Conservation (phyloP, 2,113 vertebrate species). For the Atherinomorus stipes region DNA sequence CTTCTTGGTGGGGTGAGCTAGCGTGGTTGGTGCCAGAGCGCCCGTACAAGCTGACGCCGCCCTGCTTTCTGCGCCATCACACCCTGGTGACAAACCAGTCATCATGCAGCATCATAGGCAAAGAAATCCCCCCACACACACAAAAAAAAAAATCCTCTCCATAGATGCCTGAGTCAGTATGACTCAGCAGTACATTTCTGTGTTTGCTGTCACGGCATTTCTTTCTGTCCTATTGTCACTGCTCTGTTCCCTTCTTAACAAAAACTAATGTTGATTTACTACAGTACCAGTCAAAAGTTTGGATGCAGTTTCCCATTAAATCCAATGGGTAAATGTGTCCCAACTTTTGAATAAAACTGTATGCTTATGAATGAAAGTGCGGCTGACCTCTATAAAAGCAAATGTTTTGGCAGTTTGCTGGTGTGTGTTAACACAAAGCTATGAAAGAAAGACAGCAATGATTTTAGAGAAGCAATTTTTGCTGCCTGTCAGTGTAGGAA, state of each 20-base stretch:
- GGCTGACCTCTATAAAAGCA: too few relatives aligned
- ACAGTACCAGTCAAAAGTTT: too few relatives aligned
- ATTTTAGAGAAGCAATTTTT: too few relatives aligned
- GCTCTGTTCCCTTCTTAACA: conserved; percentile 19
- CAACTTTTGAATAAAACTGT: too few relatives aligned
- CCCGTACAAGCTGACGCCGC: conserved; percentile 26
- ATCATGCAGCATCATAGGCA: conserved; percentile 18
- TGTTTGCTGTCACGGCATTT: conserved; percentile 43
- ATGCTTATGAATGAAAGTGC: too few relatives aligned
- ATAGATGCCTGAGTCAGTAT: conserved; percentile 55
- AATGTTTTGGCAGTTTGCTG: too few relatives aligned
- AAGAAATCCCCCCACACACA: conserved; percentile 40
- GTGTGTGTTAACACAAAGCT: too few relatives aligned
- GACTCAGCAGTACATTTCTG: conserved; percentile 57
- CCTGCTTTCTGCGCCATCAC: conserved; percentile 41
- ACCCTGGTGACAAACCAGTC: conserved; percentile 27
- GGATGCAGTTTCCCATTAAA: too few relatives aligned
- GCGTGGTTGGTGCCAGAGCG: conserved; percentile 45
- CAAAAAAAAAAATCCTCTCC: conserved; percentile 4
- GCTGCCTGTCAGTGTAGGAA: too few relatives aligned
- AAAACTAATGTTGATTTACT: conserved; percentile 17
- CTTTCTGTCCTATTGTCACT: conserved; percentile 22
- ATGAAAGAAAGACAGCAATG: too few relatives aligned
- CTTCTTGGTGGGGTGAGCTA: conserved; percentile 57
- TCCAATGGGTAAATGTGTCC: too few relatives aligned